Evolutionary conservation across 2,797 vertebrate genomes (phyloP).

Genomic region (Enteromius afrohamiltoni): DNA sequence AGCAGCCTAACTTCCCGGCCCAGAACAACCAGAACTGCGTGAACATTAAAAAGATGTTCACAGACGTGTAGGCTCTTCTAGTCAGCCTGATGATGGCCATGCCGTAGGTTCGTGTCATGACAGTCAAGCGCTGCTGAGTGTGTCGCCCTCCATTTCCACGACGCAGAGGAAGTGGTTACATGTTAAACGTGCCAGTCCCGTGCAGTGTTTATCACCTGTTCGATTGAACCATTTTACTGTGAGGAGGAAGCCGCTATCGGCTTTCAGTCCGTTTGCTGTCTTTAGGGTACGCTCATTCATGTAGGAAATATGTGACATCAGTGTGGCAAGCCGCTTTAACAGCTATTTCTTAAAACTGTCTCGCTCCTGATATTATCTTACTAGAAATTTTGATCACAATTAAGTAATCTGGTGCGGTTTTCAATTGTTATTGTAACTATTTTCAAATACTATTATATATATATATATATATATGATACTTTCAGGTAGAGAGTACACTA

Average conservation of each 20-base stretch:
- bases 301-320: not conserved
- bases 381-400: not conserved
- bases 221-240: constrained; percentile 35
- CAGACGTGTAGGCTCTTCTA: constrained; percentile 84
- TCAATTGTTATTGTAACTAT: not conserved
- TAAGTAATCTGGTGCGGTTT: not conserved
- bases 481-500: not conserved
- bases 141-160: constrained; percentile 56
- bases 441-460: not conserved
- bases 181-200: constrained; percentile 15
- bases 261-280: constrained; percentile 21
- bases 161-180: constrained; percentile 44
- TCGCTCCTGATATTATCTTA: not conserved
- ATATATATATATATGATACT: not conserved
- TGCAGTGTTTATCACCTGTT: constrained; percentile 18
- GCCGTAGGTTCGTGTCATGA: constrained; percentile 50
- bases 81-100: constrained; percentile 37
- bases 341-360: not conserved
- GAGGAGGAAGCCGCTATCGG: constrained; percentile 33
- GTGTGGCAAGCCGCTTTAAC: constrained; percentile 20
- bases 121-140: constrained; percentile 61
- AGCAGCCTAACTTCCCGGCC: not conserved
- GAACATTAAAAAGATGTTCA: constrained; percentile 94
- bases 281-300: constrained; percentile 14
- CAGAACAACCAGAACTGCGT: constrained; percentile 92